Conservation (phyloP, 2,888 invertebrate genomes). For the Nymphalis c-album region DNA sequence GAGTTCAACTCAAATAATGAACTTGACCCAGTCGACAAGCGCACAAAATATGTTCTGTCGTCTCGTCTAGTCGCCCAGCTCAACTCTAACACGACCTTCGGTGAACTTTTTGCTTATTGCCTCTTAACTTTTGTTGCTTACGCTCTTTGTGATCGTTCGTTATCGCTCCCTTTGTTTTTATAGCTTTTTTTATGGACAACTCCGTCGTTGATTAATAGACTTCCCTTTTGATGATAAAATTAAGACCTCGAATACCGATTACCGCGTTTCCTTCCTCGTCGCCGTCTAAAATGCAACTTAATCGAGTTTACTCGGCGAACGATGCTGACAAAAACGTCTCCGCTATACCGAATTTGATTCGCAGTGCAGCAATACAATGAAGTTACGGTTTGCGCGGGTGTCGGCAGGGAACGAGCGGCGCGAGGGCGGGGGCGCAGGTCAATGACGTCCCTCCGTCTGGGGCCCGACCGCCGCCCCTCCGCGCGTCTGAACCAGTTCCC, state of each 20-base stretch:
- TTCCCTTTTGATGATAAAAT: conserved; percentile 20
- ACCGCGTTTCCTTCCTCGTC: conserved; percentile 20
- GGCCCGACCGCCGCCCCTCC: conserved; percentile 50
- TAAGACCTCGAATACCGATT: conserved; percentile 33
- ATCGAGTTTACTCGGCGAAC: conserved; percentile 41
- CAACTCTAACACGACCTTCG: conserved; percentile 50
- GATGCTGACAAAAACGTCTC: conserved; percentile 53
- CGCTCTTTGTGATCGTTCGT: conserved; percentile 31
- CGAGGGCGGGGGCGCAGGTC: conserved; percentile 63
- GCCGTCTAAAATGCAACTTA: conserved; percentile 39
- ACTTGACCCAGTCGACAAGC: conserved; percentile 62
- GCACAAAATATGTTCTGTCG: conserved; percentile 38
- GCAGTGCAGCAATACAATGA: conserved; percentile 68
- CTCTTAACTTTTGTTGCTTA: conserved; percentile 48
- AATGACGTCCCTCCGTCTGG: conserved; percentile 78
- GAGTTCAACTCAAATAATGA: conserved; percentile 43
- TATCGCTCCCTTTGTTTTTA: conserved; percentile 1
- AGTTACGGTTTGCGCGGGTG: conserved; percentile 71
- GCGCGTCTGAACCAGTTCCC: conserved; percentile 57
- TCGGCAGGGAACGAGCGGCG: conserved; percentile 51
- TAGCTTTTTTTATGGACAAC: background rate
- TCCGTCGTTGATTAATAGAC: background rate
- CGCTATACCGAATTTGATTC: conserved; percentile 69
- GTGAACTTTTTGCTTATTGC: conserved; percentile 28
- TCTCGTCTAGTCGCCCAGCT: conserved; percentile 41